These are phyloP conservation scores for Rhaphigaster nebulosa DNA, from an alignment of 2,888 invertebrate species.

Conservation along the genomic window DNA sequence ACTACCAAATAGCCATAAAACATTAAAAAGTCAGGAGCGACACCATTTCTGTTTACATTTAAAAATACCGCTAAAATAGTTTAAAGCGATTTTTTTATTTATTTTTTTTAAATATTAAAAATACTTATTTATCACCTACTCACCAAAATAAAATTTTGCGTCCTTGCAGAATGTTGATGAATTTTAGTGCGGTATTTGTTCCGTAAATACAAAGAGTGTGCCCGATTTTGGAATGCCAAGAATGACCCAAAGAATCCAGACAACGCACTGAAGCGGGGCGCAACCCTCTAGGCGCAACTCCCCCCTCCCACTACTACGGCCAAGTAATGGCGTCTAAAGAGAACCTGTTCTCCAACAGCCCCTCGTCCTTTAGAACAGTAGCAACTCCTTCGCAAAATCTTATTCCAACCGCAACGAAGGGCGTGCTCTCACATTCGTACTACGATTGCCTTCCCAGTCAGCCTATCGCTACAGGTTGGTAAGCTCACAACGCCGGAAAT, in stretches of 20 bases:
- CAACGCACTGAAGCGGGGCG: slow-evolving; percentile 90
- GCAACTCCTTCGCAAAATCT: background rate
- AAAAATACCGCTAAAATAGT: slow-evolving; percentile 32
- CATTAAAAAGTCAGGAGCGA: background rate
- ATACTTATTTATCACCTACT: slow-evolving; percentile 70
- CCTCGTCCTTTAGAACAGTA: background rate
- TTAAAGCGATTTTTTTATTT: background rate
- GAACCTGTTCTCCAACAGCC: slow-evolving; percentile 32
- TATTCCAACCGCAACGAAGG: background rate
- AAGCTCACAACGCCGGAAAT: background rate
- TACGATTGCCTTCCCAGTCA: background rate
- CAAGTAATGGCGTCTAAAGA: slow-evolving; percentile 49
- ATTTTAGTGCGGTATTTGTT: slow-evolving; percentile 79
- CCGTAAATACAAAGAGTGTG: slow-evolving; percentile 73
- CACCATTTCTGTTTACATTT: background rate
- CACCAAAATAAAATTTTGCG: slow-evolving; percentile 79
- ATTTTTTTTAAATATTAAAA: background rate
- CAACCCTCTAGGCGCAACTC: slow-evolving; percentile 82
- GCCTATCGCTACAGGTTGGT: background rate
- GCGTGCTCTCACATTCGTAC: background rate
- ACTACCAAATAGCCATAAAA: background rate
- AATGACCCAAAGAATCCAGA: slow-evolving; percentile 98
- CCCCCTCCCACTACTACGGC: slow-evolving; percentile 56
- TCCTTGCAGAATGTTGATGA: slow-evolving; percentile 69
- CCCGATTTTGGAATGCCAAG: slow-evolving; percentile 89